Conservation (phyloP, 1,140 invertebrate genomes). For the Pantala flavescens region DNA sequence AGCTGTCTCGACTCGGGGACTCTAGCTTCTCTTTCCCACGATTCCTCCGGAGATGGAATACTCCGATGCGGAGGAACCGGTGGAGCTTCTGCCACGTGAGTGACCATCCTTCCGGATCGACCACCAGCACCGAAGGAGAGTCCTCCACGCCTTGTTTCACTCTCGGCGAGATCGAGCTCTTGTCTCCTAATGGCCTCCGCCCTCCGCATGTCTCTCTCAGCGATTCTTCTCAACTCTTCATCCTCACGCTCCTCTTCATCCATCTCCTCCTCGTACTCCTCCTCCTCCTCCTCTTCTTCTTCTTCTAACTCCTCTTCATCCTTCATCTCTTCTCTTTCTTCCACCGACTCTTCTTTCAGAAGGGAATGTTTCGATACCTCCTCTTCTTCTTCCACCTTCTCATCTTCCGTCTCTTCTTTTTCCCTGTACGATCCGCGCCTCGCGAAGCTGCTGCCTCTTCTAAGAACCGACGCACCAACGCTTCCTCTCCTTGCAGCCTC, state of each 20-base stretch:
- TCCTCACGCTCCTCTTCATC: slow-evolving; percentile 19
- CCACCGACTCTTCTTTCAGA: slow-evolving; percentile 23
- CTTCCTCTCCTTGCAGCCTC: neutral
- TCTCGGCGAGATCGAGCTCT: slow-evolving; percentile 26
- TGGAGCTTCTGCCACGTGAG: neutral
- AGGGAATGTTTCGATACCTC: slow-evolving; percentile 29
- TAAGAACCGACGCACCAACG: neutral
- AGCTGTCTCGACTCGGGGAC: neutral
- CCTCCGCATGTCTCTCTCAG: slow-evolving; percentile 19
- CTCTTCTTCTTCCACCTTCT: slow-evolving; percentile 35
- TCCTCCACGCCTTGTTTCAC: slow-evolving; percentile 19
- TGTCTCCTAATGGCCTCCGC: slow-evolving; percentile 20
- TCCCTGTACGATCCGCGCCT: neutral
- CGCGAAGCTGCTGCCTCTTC: neutral
- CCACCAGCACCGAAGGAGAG: neutral
- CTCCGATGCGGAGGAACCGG: neutral
- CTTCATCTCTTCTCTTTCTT: slow-evolving; percentile 29
- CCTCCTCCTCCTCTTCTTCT: slow-evolving; percentile 19
- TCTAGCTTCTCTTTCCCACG: neutral
- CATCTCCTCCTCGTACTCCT: slow-evolving; percentile 18
- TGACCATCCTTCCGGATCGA: neutral
- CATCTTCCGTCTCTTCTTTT: slow-evolving; percentile 28
- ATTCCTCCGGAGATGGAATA: neutral
- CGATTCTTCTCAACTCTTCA: slow-evolving; percentile 16
- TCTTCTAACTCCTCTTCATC: slow-evolving; percentile 20